Percentiles rank a stretch among this genome's conserved stretches.
phyloP scores from a whole-genome alignment of 2,797 vertebrate genomes.

The Xyrichtys novacula region DNA sequence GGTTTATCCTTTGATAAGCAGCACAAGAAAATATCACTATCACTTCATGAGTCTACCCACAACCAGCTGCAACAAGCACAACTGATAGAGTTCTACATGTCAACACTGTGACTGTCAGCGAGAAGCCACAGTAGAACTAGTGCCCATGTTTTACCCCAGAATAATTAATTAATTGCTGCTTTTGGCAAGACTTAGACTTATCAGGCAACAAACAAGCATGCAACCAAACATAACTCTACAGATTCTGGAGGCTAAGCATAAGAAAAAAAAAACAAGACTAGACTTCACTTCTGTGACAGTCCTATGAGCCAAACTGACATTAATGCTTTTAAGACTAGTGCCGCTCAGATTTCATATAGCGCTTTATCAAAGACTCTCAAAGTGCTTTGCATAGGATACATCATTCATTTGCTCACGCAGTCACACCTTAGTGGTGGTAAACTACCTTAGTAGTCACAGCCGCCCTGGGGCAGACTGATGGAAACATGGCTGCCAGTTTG shows the following conservation, averaged over 20 bases:
- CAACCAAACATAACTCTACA: neutral
- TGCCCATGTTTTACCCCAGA: neutral
- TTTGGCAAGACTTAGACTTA: too few relatives aligned
- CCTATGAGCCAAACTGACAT: slow-evolving; percentile 3
- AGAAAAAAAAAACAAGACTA: neutral
- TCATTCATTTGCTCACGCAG: too few relatives aligned
- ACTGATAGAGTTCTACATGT: neutral
- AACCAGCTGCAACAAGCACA: neutral
- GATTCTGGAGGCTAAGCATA: neutral
- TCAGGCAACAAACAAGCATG: too few relatives aligned
- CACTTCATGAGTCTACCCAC: neutral
- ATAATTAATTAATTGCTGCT: neutral
- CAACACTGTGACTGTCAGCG: neutral
- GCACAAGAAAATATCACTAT: neutral
- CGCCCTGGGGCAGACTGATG: too few relatives aligned
- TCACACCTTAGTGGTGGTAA: too few relatives aligned
- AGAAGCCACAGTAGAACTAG: too few relatives aligned
- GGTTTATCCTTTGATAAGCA: slow-evolving; percentile 12
- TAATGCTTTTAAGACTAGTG: too few relatives aligned
- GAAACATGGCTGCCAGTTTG: too few relatives aligned
- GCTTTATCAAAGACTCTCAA: too few relatives aligned
- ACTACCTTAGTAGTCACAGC: too few relatives aligned
- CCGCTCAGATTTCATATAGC: too few relatives aligned
- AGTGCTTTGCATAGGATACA: too few relatives aligned
- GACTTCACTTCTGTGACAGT: neutral